These are phyloP conservation scores for Natator depressus DNA, from an alignment of 2,113 vertebrate species.

Conservation along the genomic window DNA sequence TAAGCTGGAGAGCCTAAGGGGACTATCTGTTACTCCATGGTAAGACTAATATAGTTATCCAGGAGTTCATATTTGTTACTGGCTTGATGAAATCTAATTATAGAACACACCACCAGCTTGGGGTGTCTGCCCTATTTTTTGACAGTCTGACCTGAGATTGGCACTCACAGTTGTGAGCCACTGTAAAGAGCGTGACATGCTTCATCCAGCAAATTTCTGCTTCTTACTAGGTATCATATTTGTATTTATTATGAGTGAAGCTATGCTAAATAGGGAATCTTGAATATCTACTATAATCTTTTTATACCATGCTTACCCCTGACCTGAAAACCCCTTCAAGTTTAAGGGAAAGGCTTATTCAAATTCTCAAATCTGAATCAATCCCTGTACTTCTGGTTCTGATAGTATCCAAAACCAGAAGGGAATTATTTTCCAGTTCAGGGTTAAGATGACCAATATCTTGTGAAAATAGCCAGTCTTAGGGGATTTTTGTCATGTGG, in stretches of 20 bases:
- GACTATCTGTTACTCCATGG: background rate
- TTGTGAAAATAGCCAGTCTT: background rate
- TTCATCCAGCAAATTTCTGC: background rate
- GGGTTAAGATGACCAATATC: background rate
- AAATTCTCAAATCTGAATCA: background rate
- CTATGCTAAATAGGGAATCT: background rate
- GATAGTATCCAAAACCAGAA: background rate
- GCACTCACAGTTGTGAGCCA: background rate
- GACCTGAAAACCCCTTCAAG: background rate
- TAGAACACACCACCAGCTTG: background rate
- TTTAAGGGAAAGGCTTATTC: background rate
- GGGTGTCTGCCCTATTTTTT: background rate
- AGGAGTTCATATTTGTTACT: background rate
- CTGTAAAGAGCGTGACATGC: background rate
- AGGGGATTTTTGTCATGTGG: background rate
- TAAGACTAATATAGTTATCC: background rate
- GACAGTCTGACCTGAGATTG: background rate
- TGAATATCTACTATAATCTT: background rate
- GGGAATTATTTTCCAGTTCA: background rate
- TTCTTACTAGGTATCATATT: background rate
- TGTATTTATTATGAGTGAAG: background rate
- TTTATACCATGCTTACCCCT: background rate
- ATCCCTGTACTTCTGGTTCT: background rate
- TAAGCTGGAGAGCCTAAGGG: background rate
- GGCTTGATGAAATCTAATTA: background rate